phyloP scores from a whole-genome alignment of 2,113 vertebrate genomes.

The Datnioides undecimradiatus region DNA sequence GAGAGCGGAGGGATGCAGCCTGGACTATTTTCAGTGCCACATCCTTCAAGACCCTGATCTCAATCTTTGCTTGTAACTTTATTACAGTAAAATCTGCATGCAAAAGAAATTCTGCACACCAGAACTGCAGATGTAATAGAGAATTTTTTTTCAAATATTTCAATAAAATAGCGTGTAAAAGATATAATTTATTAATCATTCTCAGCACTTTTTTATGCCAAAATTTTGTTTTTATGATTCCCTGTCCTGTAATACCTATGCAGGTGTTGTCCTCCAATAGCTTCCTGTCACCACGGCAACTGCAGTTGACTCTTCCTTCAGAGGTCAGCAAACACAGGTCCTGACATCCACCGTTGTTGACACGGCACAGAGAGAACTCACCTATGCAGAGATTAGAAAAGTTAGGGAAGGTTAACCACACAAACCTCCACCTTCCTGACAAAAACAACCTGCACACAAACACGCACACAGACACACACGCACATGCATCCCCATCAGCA shows the following conservation, averaged over 20 bases:
- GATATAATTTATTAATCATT: too few relatives aligned
- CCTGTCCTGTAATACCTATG: conserved; percentile 83
- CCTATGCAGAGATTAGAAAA: conserved; percentile 77
- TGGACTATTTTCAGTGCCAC: not conserved
- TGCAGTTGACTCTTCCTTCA: conserved; percentile 94
- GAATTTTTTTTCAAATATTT: not conserved
- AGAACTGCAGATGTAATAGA: not conserved
- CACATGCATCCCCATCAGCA: conserved; percentile 2
- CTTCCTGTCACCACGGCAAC: conserved; percentile 91
- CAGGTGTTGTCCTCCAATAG: conserved; percentile 95
- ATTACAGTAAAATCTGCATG: not conserved
- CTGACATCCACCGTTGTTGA: conserved; percentile 95
- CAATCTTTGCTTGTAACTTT: not conserved
- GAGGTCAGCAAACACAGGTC: conserved; percentile 94
- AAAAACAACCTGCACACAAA: conserved; percentile 26
- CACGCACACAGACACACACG: not conserved
- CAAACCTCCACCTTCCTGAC: not conserved
- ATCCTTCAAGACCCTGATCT: not conserved
- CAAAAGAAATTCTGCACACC: not conserved
- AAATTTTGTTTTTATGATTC: not conserved
- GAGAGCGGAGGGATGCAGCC: not conserved
- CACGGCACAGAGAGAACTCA: conserved; percentile 91
- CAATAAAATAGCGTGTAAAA: not conserved
- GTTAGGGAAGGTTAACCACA: conserved; percentile 3
- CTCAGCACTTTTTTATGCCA: not conserved